Evolutionary conservation across 37 sponge, comb jelly and placozoan species (phyloP), one percentile per base, ranked within the genome.

Genomic region (Trichoplax adhaerens): DNA sequence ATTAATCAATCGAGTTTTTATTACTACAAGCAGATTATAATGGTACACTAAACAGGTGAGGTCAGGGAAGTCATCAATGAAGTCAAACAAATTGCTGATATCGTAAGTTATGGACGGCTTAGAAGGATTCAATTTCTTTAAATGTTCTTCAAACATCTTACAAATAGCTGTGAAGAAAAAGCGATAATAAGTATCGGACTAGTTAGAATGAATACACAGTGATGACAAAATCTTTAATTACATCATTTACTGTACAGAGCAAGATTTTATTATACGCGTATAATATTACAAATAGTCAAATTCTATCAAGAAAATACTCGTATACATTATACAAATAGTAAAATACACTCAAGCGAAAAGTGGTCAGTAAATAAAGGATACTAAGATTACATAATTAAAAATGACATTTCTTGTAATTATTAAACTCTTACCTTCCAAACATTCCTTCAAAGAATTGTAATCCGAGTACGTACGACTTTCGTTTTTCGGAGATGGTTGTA

Each of bases 91-190:
- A 57, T 97, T 86, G 53, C 84, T 86, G 64, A 97, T 97, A 81
- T 97, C 93, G 65, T 97, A 97, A 4, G 99, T 97, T 62, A 97
- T 97, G 70, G 88, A 85, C 0, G 87, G 83, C 53, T 76, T 83
- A 66, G 83, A 84, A 7, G 99, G 99, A 58, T 84, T 83, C 55
- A 84, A 71, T 58, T 89, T 85, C 58, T 95, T 77, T 53, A 97
- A 72, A 77, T 97, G 90, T 72, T 97, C 99, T 80, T 97, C 99
- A 54, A 82, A 97, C 8, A 97, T 88, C 80, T 97, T 97, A 61
- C 93, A 92, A 12, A 97, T 81, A 52, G 87, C 92, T 91, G 53
- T 53, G 48, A 67, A 12, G 62, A 12, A 12, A 12, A 12, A 12
- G 29, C 48, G 8, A 10, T 53, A 12, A 48, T 10, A 8, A 67